Conservation (phyloP, 2,888 invertebrate genomes). For the Amphiduros pacificus region DNA sequence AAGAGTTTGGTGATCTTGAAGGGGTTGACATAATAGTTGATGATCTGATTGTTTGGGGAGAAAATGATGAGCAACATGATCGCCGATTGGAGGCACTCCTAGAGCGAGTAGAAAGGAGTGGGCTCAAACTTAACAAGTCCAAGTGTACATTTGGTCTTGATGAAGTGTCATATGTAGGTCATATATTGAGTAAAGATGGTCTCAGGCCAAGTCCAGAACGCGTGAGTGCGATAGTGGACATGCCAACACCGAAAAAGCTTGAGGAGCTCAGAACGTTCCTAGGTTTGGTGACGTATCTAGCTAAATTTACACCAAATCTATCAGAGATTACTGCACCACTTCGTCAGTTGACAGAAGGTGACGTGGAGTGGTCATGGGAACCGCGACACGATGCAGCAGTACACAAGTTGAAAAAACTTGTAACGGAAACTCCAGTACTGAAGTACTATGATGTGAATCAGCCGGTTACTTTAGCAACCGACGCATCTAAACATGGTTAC, state of each 20-base stretch:
- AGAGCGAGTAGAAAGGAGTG: background rate
- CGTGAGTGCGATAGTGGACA: background rate
- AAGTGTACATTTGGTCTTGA: background rate
- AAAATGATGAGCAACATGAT: background rate
- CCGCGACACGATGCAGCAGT: background rate
- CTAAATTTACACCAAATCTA: background rate
- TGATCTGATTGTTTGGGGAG: background rate
- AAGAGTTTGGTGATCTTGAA: background rate
- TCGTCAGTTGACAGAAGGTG: background rate
- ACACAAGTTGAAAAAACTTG: background rate
- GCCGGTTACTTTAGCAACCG: background rate
- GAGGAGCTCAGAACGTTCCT: background rate
- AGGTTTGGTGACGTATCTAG: background rate
- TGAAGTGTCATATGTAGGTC: background rate
- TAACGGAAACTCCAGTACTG: conserved; percentile 15
- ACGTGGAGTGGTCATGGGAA: background rate
- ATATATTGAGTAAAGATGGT: background rate
- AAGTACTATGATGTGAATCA: conserved; percentile 12
- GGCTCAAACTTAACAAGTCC: background rate
- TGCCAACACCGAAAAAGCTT: background rate
- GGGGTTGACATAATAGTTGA: background rate
- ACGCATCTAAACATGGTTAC: conserved; percentile 4
- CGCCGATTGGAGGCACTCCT: background rate
- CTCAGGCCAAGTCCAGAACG: background rate
- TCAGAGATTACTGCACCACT: background rate